These are phyloP conservation scores for Acanthopagrus latus DNA, from an alignment of 2,797 vertebrate genomes.

Conservation along the genomic window DNA sequence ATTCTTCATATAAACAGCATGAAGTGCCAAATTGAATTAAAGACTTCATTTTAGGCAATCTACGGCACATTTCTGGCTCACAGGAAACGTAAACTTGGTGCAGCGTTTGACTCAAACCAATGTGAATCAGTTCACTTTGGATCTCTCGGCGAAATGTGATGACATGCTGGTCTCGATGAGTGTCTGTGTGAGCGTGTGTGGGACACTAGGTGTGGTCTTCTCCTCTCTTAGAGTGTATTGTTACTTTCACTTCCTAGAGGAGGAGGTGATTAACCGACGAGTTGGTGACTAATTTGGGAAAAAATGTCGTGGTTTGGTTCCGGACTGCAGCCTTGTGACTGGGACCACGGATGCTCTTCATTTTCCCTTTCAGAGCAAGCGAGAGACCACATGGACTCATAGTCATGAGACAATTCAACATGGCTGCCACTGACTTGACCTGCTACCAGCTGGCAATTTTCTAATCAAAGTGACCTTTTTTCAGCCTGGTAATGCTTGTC, in stretches of 20 bases:
- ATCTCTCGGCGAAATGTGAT: constrained; percentile 20
- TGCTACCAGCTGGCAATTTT: constrained; percentile 5
- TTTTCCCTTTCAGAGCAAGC: constrained; percentile 63
- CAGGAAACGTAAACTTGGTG: not conserved
- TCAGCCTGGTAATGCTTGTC: constrained; percentile 10
- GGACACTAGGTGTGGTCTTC: constrained; percentile 45
- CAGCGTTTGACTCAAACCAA: not conserved
- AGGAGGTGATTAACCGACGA: constrained; percentile 74
- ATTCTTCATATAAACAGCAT: not conserved
- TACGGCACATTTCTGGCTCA: not conserved
- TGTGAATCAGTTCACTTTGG: not conserved
- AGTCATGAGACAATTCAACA: constrained; percentile 75
- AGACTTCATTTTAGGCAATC: not conserved
- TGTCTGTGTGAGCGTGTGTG: not conserved
- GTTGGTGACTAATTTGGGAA: constrained; percentile 81
- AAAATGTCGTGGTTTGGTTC: constrained; percentile 70
- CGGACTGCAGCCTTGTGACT: constrained; percentile 75
- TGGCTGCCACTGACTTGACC: constrained; percentile 54
- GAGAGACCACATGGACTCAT: constrained; percentile 64
- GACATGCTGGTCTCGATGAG: constrained; percentile 10
- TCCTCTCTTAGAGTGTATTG: constrained; percentile 52
- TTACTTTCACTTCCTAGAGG: constrained; percentile 77
- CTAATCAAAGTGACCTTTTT: constrained; percentile 44
- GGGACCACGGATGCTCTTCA: constrained; percentile 62
- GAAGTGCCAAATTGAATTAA: not conserved